Conservation (phyloP, 1,140 invertebrate genomes). For the Heliothis virescens region DNA sequence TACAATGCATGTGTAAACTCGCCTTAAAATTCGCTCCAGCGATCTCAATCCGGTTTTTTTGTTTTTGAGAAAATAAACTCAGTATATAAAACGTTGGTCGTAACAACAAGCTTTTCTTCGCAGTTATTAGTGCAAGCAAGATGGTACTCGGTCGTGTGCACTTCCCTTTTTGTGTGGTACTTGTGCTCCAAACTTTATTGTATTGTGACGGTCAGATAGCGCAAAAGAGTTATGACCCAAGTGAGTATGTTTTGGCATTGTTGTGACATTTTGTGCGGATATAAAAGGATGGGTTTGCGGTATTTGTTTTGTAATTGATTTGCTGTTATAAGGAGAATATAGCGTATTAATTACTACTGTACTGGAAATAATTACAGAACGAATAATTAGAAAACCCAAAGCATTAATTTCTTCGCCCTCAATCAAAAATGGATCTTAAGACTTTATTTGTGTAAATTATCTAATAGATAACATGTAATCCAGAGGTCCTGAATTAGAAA, state of each 20-base stretch:
- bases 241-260: constrained; percentile 31
- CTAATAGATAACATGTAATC: too few species aligned
- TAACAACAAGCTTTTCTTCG: constrained; percentile 38
- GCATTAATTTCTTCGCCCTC: too few species aligned
- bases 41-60: constrained; percentile 41
- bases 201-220: constrained; percentile 27
- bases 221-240: background rate
- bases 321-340: too few species aligned
- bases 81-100: constrained; percentile 36
- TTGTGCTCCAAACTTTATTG: constrained; percentile 25
- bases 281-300: too few species aligned
- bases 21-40: constrained; percentile 26
- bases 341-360: too few species aligned
- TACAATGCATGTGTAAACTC: constrained; percentile 11
- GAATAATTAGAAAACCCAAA: too few species aligned
- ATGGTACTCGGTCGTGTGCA: constrained; percentile 42
- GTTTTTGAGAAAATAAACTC: constrained; percentile 47
- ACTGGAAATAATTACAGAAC: too few species aligned
- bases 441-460: too few species aligned
- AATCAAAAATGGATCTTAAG: too few species aligned
- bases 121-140: constrained; percentile 44
- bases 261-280: background rate
- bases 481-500: too few species aligned
- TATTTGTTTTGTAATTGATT: too few species aligned
- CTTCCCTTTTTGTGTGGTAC: constrained; percentile 29